Conservation (phyloP, 2,797 vertebrate genomes). For the Trichosurus vulpecula region DNA sequence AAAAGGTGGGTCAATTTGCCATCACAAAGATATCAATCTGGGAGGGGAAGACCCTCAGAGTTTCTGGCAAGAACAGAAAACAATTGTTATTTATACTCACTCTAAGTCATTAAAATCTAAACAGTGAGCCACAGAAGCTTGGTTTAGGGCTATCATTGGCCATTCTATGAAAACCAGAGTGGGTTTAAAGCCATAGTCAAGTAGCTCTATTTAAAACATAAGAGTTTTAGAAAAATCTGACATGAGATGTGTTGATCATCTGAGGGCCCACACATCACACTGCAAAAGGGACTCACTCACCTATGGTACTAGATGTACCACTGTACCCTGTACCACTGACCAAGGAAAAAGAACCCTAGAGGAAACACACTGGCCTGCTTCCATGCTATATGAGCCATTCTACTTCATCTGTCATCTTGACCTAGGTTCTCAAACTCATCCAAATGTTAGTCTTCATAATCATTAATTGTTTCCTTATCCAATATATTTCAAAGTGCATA, state of each 20-base stretch:
- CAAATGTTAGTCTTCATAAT: background rate
- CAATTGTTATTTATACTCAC: too few species aligned
- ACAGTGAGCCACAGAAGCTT: too few species aligned
- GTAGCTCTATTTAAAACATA: too few species aligned
- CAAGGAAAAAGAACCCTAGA: background rate
- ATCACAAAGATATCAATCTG: too few species aligned
- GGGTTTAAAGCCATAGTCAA: too few species aligned
- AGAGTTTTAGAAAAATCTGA: too few species aligned
- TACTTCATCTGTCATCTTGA: background rate
- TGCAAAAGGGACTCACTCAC: background rate
- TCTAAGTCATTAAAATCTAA: too few species aligned
- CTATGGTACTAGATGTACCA: background rate
- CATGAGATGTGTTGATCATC: background rate
- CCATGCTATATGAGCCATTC: background rate
- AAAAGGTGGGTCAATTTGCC: too few species aligned
- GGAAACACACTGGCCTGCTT: background rate
- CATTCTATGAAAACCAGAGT: too few species aligned
- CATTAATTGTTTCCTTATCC: background rate
- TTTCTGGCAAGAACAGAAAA: too few species aligned
- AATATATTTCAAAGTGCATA: background rate
- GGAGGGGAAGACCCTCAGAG: too few species aligned
- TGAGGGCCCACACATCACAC: background rate
- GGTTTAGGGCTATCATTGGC: too few species aligned
- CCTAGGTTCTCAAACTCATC: background rate
- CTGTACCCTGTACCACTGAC: background rate